These are phyloP conservation scores for Coleophora deauratella DNA, from an alignment of 2,888 invertebrate genomes.

Conservation along the genomic window DNA sequence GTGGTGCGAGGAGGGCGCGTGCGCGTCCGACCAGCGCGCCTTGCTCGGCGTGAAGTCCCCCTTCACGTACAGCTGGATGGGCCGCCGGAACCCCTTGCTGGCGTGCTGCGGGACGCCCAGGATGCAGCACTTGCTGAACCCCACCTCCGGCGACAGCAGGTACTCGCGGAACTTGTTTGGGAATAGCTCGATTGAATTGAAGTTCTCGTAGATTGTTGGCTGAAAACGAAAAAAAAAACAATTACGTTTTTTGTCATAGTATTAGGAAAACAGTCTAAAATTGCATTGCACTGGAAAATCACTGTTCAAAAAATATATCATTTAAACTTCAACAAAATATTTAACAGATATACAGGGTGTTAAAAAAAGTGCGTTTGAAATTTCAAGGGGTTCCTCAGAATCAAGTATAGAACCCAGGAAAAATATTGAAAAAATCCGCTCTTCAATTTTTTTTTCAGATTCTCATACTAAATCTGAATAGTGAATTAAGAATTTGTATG, in stretches of 20 bases:
- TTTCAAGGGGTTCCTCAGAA: no score
- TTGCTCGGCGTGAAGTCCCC: constrained; percentile 78
- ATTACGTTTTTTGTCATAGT: background rate
- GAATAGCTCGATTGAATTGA: constrained; percentile 87
- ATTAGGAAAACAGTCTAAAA: no score
- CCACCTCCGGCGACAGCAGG: constrained; percentile 90
- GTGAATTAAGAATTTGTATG: no score
- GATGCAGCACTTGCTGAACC: constrained; percentile 92
- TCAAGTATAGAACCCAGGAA: no score
- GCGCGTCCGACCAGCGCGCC: constrained; percentile 77
- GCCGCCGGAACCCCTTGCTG: constrained; percentile 91
- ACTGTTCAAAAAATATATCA: no score
- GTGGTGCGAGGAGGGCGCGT: constrained; percentile 78
- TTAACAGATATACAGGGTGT: no score
- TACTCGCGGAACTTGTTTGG: constrained; percentile 96
- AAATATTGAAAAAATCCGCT: no score
- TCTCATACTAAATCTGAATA: no score
- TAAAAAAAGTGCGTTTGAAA: no score
- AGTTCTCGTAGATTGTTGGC: constrained; percentile 90
- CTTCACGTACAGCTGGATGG: constrained; percentile 81
- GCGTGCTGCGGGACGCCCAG: constrained; percentile 87
- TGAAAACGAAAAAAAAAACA: constrained; percentile 48
- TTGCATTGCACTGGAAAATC: no score
- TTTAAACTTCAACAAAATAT: no score
- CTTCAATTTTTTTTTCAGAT: no score